Evolutionary conservation across 2,888 invertebrate species (phyloP), one percentile per base, ranked within the genome.

Genomic region (Cheilosia vernalis): DNA sequence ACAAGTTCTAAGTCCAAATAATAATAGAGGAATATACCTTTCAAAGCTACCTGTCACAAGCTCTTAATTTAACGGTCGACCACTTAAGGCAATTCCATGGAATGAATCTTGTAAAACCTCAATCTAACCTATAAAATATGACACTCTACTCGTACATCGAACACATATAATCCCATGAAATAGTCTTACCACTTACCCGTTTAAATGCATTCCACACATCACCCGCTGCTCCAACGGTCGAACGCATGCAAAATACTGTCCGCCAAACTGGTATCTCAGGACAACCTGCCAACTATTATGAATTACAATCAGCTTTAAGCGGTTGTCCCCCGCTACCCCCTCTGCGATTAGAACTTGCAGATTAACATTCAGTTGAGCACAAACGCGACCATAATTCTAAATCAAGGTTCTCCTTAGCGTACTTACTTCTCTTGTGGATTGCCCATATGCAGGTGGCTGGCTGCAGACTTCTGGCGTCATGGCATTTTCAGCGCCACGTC

Each of bases 361-460:
- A 55, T 55, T 64, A 37, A 21, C 63, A 58, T 51, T 30, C 40
- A 40, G 17, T 44, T 17, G 15, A 47, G 56, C 30, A 24, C 51
- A 64, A 70, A 58, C 56, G 27, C 73, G 55, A 73, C 42, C 27
- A 63, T 67, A 74, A 61, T 78, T 79, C 58, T 47, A 53, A 79
- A 64, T 69, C 78, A 73, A 83, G 55, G 73, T 74, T 74, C 33
- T 30, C 30, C 47, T 21, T 42, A 30, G 33, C 33, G 24, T 61
- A 17, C 42, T 69, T 33, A 49, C 53, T 44, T 64, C 55, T 56
- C 44, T 70, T 49, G 19, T 42, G 19, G 19, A 24, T 15, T 60
- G 40, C 47, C 53, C n/a, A 15, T 33, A 19, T 30, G 53, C 66
- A 67, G 67, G 70, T 72, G 77, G 53, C 51, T 21, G 15, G 21